Evolutionary conservation across 2,113 vertebrate genomes (phyloP).

Genomic region (Solea senegalensis): DNA sequence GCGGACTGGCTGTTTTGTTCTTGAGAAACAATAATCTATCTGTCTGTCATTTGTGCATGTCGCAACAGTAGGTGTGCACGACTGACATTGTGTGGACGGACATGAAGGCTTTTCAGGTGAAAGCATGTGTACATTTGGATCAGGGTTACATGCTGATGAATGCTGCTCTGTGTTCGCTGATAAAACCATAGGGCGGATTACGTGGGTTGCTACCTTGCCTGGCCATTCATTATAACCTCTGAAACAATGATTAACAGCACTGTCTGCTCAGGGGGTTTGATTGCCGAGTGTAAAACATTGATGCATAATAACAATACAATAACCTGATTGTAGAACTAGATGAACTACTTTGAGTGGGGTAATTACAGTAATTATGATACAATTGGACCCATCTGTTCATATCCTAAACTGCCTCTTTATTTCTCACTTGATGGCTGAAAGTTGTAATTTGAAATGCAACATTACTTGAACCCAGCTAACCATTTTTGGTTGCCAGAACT

Average conservation of each 20-base stretch:
- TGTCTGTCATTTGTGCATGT: not conserved
- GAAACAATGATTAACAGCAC: conserved; percentile 51
- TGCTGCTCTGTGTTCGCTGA: conserved; percentile 61
- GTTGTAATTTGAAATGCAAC: too few species aligned
- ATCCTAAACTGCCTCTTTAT: too few species aligned
- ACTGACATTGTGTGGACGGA: conserved; percentile 6
- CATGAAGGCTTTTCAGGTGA: conserved; percentile 48
- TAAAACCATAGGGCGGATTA: conserved; percentile 27
- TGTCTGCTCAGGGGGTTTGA: conserved; percentile 4
- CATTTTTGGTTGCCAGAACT: too few species aligned
- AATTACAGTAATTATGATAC: too few species aligned
- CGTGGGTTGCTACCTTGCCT: conserved; percentile 27
- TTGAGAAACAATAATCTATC: not conserved
- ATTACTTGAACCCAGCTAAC: too few species aligned
- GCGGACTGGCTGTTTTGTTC: not conserved
- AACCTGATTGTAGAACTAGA: too few species aligned
- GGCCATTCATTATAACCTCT: conserved; percentile 47
- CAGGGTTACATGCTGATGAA: conserved; percentile 48
- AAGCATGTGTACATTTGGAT: conserved; percentile 50
- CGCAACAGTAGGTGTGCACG: conserved; percentile 13
- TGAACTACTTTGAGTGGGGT: too few species aligned
- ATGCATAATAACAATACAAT: too few species aligned
- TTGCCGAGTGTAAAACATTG: not conserved
- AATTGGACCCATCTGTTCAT: too few species aligned
- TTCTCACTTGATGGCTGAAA: too few species aligned